Conservation (phyloP, 2,797 vertebrate genomes). For the Rallus crepitans region DNA sequence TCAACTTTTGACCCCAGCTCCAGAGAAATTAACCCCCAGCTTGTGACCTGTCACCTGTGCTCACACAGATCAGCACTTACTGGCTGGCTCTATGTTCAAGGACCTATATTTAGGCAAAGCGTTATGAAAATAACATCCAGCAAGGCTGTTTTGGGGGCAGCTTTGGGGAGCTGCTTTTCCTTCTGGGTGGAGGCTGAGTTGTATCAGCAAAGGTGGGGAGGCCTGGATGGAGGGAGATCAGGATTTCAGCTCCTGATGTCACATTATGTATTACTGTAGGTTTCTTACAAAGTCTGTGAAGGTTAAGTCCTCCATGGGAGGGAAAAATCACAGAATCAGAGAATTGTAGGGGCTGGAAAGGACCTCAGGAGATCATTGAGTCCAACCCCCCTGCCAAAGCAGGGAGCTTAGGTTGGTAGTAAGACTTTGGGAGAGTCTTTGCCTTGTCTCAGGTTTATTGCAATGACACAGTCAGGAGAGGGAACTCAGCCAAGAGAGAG, state of each 20-base stretch:
- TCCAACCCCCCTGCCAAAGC: too few species aligned
- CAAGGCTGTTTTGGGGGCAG: fast-evolving
- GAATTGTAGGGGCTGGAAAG: too few species aligned
- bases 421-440: not conserved
- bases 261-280: not conserved
- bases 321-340: not conserved
- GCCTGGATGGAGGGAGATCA: not conserved
- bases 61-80: not conserved
- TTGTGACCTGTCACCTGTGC: not conserved
- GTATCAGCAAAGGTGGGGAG: not conserved
- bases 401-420: not conserved
- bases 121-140: not conserved
- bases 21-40: not conserved
- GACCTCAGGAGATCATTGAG: too few species aligned
- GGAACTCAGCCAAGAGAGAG: not conserved
- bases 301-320: not conserved
- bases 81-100: not conserved
- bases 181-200: not conserved
- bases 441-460: not conserved
- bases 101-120: not conserved
- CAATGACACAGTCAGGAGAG: not conserved
- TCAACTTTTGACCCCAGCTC: not conserved
- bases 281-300: not conserved
- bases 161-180: not conserved
- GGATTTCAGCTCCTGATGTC: not conserved